These are phyloP conservation scores for Aphelenchoides fujianensis DNA, from an alignment of 1,140 invertebrate species.

Conservation along the genomic window DNA sequence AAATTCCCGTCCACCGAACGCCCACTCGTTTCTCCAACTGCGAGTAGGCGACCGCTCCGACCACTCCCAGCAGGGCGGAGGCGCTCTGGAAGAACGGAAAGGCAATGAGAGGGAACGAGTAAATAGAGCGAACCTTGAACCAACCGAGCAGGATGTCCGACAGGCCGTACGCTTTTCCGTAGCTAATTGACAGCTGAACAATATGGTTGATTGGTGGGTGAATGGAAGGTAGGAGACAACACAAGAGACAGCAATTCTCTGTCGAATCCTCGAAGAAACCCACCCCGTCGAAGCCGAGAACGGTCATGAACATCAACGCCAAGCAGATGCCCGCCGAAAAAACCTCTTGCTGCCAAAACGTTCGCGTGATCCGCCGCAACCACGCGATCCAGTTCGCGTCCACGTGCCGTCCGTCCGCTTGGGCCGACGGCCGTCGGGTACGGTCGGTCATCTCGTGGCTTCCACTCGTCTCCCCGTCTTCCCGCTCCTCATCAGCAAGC, in stretches of 20 bases:
- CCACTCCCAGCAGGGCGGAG: conserved; percentile 4
- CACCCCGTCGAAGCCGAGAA: conserved; percentile 55
- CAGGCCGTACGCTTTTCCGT: conserved; percentile 20
- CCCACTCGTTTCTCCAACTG: conserved; percentile 22
- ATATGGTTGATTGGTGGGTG: no score
- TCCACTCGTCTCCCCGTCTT: neutral
- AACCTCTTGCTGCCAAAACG: conserved; percentile 36
- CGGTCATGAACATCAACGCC: conserved; percentile 52
- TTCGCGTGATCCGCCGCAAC: conserved; percentile 9
- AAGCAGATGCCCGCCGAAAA: conserved; percentile 46
- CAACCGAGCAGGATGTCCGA: conserved; percentile 25
- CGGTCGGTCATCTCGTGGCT: no score
- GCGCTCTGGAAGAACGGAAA: conserved; percentile 29
- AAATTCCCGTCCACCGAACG: conserved; percentile 25
- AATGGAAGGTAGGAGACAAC: no score
- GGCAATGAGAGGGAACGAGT: no score
- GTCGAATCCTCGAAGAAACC: conserved; percentile 19
- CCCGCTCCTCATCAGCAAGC: neutral
- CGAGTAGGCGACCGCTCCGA: conserved; percentile 22
- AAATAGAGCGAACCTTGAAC: no score
- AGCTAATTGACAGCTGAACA: conserved; percentile 27
- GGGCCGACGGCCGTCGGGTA: no score
- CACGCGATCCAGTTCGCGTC: conserved; percentile 31
- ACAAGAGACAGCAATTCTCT: neutral
- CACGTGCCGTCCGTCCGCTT: neutral